Evolutionary conservation across 2,888 invertebrate species (phyloP).

Genomic region (Megastigmus dorsalis): DNA sequence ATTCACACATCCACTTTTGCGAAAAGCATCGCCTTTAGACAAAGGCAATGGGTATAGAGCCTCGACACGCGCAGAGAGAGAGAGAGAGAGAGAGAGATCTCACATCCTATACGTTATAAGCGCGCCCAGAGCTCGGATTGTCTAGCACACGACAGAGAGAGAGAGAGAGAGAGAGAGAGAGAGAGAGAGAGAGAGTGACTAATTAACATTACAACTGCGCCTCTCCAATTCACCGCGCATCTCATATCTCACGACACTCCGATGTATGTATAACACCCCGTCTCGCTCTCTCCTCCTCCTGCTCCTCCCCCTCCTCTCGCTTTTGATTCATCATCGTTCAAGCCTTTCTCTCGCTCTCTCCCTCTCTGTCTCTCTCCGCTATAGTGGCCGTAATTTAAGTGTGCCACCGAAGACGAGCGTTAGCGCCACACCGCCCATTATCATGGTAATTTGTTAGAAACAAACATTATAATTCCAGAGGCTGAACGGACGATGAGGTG

Average conservation of each 20-base stretch:
- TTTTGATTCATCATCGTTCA: constrained; percentile 54
- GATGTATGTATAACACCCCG: constrained; percentile 56
- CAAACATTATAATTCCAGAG: constrained; percentile 74
- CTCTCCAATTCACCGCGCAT: constrained; percentile 36
- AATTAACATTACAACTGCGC: constrained; percentile 70
- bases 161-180: no score
- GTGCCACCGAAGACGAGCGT: constrained; percentile 69
- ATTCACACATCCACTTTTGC: no score
- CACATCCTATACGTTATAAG: constrained; percentile 22
- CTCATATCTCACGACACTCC: constrained; percentile 1
- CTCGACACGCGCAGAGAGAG: no score
- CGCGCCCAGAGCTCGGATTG: constrained; percentile 66
- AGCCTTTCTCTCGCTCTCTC: constrained; percentile 10
- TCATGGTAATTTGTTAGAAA: constrained; percentile 75
- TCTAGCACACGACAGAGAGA: constrained; percentile 53
- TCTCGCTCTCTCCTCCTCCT: constrained; percentile 56
- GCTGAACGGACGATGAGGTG: constrained; percentile 55
- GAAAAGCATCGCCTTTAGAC: no score
- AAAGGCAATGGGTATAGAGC: no score
- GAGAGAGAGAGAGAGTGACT: no score
- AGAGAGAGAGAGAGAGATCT: no score
- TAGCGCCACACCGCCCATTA: constrained; percentile 65
- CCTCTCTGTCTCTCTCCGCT: constrained; percentile 52
- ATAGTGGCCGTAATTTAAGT: constrained; percentile 67
- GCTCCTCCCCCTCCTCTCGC: constrained; percentile 54